Percentiles rank a stretch among this genome's conserved stretches.
Evolutionary conservation across 2,888 invertebrate species (phyloP).

Genomic region (Amorpha juglandis): DNA sequence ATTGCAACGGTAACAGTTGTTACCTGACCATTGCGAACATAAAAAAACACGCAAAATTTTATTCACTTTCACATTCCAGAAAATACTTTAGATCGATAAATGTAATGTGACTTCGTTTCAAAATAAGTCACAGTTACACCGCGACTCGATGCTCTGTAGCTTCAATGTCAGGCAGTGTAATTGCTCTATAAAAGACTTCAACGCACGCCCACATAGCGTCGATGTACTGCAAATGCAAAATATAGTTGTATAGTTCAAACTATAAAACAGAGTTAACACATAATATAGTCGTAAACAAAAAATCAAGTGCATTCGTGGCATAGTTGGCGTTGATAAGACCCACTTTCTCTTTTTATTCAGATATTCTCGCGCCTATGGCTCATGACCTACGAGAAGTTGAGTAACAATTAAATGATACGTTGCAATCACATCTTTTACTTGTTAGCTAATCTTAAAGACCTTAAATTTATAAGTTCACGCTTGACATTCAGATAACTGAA

Average conservation of each 20-base stretch:
- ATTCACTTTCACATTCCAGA: neutral
- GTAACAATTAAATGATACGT: constrained; percentile 16
- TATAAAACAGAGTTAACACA: constrained; percentile 2
- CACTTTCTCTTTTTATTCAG: constrained; percentile 57
- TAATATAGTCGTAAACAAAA: constrained; percentile 4
- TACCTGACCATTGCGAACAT: constrained; percentile 1
- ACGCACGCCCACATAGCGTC: constrained; percentile 56
- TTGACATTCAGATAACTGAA: neutral
- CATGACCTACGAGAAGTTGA: constrained; percentile 21
- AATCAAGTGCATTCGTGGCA: constrained; percentile 26
- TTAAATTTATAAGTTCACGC: neutral
- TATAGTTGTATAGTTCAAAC: constrained; percentile 28
- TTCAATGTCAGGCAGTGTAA: constrained; percentile 9
- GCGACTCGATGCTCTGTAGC: neutral
- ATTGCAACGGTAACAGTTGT: neutral
- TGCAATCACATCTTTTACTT: neutral
- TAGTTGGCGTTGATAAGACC: constrained; percentile 48
- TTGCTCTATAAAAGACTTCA: constrained; percentile 70
- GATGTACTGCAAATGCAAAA: constrained; percentile 29
- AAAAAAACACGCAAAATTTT: neutral
- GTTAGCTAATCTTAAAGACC: neutral
- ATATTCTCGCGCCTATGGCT: constrained; percentile 42
- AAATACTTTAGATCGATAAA: neutral
- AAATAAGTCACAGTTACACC: constrained; percentile 1
- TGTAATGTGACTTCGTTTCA: neutral